Conservation (phyloP, 1,140 invertebrate genomes). For the Drosophila obscura region DNA sequence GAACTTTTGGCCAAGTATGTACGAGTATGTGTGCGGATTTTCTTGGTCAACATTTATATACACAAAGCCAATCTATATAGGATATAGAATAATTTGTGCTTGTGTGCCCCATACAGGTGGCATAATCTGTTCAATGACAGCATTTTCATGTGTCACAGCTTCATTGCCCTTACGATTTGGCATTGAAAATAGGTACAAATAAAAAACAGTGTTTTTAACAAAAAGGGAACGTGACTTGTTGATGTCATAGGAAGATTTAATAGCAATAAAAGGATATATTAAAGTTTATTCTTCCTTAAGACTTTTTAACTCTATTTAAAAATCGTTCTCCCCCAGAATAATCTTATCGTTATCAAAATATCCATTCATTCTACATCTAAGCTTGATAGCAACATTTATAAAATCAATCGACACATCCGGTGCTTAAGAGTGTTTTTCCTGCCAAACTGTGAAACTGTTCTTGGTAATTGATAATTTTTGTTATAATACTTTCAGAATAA, state of each 20-base stretch:
- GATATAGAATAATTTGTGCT: background rate
- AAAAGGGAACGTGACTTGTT: too few species aligned
- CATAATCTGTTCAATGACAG: background rate
- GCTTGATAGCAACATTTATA: constrained; percentile 12
- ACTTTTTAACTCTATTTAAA: too few species aligned
- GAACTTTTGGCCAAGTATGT: constrained; percentile 14
- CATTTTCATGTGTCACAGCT: background rate
- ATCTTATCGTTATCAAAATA: constrained; percentile 29
- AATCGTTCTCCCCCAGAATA: background rate
- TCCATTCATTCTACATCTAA: constrained; percentile 6
- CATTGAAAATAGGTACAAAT: too few species aligned
- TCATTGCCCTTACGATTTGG: too few species aligned
- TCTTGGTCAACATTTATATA: background rate
- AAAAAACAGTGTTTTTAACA: too few species aligned
- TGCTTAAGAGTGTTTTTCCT: background rate
- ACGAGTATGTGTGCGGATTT: background rate
- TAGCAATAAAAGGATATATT: too few species aligned
- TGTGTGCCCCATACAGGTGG: constrained; percentile 2
- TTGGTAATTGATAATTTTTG: background rate
- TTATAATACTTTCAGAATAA: background rate
- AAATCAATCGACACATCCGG: background rate
- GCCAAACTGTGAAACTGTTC: background rate
- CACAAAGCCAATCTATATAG: background rate
- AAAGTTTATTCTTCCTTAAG: too few species aligned
- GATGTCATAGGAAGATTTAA: too few species aligned